Percentiles rank a stretch among this genome's conserved stretches.
Conservation (phyloP, 2,888 invertebrate species). For the Pocota personata region DNA sequence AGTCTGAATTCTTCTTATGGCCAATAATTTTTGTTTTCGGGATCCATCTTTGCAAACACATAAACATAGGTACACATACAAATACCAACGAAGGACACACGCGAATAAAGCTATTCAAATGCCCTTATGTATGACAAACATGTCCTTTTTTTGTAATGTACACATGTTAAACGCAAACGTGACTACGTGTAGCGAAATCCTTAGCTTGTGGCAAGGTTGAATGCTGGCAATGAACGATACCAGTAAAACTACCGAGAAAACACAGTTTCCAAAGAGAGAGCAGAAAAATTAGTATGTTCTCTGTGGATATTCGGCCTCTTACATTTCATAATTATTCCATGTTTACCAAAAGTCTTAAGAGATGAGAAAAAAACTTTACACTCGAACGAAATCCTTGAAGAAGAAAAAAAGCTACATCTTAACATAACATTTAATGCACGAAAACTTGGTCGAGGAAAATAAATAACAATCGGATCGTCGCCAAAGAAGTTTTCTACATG, state of each 20-base stretch:
- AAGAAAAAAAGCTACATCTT: slow-evolving; percentile 20
- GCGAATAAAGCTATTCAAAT: slow-evolving; percentile 13
- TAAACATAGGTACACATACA: background rate
- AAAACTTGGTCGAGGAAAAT: slow-evolving; percentile 36
- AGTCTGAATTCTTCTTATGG: background rate
- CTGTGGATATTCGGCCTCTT: background rate
- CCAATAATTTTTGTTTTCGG: slow-evolving; percentile 16
- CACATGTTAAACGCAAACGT: slow-evolving; percentile 58
- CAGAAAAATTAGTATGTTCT: background rate
- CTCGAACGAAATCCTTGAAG: slow-evolving; percentile 24
- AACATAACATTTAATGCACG: slow-evolving; percentile 59
- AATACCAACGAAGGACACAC: slow-evolving; percentile 5
- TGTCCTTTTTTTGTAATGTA: slow-evolving; percentile 23
- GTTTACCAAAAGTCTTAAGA: slow-evolving; percentile 42
- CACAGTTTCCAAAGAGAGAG: too few relatives aligned
- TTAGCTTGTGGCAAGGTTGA: slow-evolving; percentile 39
- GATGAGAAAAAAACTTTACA: slow-evolving; percentile 17
- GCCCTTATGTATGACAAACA: slow-evolving; percentile 32
- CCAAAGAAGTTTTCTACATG: slow-evolving; percentile 43
- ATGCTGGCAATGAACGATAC: slow-evolving; percentile 16
- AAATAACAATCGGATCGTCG: slow-evolving; percentile 49
- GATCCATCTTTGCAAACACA: slow-evolving; percentile 2
- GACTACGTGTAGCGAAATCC: slow-evolving; percentile 42
- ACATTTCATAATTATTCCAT: slow-evolving; percentile 45
- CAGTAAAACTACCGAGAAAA: background rate